These are phyloP conservation scores for Platorchestia sp. DNA, from an alignment of 1,140 invertebrate species.

Conservation along the genomic window DNA sequence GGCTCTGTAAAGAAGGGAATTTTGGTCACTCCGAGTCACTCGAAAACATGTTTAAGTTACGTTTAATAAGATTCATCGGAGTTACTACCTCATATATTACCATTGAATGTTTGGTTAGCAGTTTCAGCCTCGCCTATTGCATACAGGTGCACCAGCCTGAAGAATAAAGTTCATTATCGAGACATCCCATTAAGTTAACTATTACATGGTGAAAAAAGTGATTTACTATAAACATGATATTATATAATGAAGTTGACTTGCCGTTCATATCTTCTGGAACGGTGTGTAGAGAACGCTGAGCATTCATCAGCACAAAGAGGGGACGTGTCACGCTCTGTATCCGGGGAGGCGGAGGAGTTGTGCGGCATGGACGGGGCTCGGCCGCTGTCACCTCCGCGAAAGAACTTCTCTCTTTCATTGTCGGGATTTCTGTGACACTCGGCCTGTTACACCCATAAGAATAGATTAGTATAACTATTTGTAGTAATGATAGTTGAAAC, in stretches of 20 bases:
- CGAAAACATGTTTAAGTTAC: neutral
- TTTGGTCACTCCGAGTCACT: neutral
- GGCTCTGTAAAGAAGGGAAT: neutral
- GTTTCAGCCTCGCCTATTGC: too few species aligned
- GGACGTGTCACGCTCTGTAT: neutral
- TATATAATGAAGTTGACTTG: neutral
- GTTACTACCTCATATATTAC: too few species aligned
- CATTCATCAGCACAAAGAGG: constrained; percentile 14
- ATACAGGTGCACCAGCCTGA: too few species aligned
- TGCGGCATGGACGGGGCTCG: neutral
- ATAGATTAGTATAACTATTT: neutral
- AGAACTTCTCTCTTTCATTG: neutral
- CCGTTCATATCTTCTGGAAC: constrained; percentile 41
- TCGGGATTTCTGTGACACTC: neutral
- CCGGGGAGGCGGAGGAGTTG: constrained; percentile 28
- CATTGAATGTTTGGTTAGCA: neutral
- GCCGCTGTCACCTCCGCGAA: neutral
- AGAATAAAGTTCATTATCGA: too few species aligned
- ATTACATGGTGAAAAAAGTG: neutral
- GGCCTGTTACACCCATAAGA: neutral
- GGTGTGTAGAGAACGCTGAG: constrained; percentile 36
- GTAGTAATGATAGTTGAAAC: neutral
- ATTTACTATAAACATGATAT: neutral
- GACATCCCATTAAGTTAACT: neutral
- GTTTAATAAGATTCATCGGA: neutral